Conservation (phyloP, 1,140 invertebrate species). For the Drosophila burlai region DNA sequence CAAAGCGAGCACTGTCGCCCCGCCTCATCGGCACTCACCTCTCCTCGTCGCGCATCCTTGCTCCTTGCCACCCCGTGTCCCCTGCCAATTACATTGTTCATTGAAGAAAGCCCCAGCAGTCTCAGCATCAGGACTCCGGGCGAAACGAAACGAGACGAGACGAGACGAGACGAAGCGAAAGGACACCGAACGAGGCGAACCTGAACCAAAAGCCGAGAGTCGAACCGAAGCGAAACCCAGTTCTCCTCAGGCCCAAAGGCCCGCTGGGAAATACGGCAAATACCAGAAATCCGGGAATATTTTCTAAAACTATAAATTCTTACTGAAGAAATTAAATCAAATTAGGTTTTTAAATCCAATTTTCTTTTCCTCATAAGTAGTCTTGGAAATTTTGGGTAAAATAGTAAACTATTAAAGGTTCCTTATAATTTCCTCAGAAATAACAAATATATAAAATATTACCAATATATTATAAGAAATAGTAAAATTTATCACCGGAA, state of each 20-base stretch:
- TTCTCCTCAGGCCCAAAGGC: constrained; percentile 10
- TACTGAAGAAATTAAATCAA: not conserved
- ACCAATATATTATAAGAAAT: not conserved
- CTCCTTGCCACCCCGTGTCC: not conserved
- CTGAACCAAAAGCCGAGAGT: constrained; percentile 32
- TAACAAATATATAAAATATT: too few species aligned
- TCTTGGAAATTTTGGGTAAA: too few species aligned
- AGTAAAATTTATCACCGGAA: too few species aligned
- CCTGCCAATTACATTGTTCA: constrained; percentile 45
- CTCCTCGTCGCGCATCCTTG: constrained; percentile 19
- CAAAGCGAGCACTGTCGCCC: constrained; percentile 60
- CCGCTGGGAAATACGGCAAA: constrained; percentile 31
- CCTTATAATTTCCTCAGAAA: too few species aligned
- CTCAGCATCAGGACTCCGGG: constrained; percentile 24
- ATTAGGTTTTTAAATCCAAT: too few species aligned
- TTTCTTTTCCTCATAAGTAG: too few species aligned
- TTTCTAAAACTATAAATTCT: not conserved
- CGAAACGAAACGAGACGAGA: constrained; percentile 7
- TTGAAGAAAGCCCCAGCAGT: constrained; percentile 68
- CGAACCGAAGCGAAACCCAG: constrained; percentile 7
- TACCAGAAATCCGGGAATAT: not conserved
- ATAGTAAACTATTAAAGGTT: too few species aligned
- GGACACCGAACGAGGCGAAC: constrained; percentile 25
- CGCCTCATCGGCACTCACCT: constrained; percentile 20
- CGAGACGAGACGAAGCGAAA: constrained; percentile 7